Conservation (phyloP, 1,140 invertebrate genomes). For the Lucilia cuprina region DNA sequence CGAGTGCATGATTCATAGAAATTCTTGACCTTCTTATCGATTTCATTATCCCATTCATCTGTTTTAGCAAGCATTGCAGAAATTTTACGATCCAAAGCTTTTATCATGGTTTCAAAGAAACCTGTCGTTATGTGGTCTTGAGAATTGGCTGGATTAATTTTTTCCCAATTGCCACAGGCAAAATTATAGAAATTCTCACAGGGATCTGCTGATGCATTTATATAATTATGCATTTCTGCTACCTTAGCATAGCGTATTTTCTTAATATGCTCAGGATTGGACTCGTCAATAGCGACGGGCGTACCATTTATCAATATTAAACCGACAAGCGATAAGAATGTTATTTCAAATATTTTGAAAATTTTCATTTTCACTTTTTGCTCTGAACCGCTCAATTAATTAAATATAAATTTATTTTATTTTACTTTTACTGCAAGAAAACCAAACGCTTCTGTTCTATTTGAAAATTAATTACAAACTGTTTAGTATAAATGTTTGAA, state of each 20-base stretch:
- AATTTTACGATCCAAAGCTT: conserved; percentile 47
- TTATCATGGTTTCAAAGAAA: conserved; percentile 46
- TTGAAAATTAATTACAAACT: background rate
- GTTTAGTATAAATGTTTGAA: background rate
- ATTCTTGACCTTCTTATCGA: conserved; percentile 46
- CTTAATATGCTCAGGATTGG: background rate
- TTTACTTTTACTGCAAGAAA: too few relatives aligned
- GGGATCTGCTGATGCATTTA: conserved; percentile 67
- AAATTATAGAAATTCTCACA: conserved; percentile 71
- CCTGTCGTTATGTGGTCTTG: conserved; percentile 45
- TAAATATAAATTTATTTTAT: too few relatives aligned
- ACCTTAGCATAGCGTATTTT: conserved; percentile 45
- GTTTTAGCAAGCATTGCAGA: conserved; percentile 37
- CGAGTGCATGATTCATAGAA: conserved; percentile 45
- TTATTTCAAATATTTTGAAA: background rate
- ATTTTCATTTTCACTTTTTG: background rate
- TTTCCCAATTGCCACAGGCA: conserved; percentile 72
- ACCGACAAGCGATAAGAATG: background rate
- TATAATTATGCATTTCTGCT: conserved; percentile 47
- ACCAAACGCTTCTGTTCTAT: background rate
- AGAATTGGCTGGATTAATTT: conserved; percentile 45
- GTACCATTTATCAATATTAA: background rate
- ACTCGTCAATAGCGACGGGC: background rate
- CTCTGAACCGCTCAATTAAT: background rate
- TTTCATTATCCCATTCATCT: conserved; percentile 38